phyloP scores from a whole-genome alignment of 2,797 vertebrate species.

The Austrolebias charrua region DNA sequence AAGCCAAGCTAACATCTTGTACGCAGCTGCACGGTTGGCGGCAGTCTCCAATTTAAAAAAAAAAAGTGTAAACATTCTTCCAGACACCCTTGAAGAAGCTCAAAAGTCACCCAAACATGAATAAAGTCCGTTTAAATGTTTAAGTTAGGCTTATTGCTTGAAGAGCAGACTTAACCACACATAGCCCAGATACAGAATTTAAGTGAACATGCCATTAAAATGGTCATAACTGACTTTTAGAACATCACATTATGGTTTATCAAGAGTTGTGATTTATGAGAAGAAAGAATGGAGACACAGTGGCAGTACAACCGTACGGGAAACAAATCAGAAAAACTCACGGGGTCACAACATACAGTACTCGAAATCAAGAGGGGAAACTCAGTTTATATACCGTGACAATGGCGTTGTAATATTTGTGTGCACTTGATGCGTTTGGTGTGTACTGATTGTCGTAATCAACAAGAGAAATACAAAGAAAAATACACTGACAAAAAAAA shows the following conservation, averaged over 20 bases:
- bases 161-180: slow-evolving; percentile 54
- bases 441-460: slow-evolving; percentile 75
- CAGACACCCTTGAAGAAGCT: slow-evolving; percentile 12
- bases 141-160: slow-evolving; percentile 79
- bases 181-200: slow-evolving; percentile 14
- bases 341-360: slow-evolving; percentile 26
- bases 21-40: background rate
- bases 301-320: slow-evolving; percentile 69
- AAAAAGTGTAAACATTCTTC: background rate
- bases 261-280: slow-evolving; percentile 53
- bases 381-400: slow-evolving; percentile 24
- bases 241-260: slow-evolving; percentile 3
- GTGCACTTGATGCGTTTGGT: slow-evolving; percentile 50
- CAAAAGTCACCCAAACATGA: slow-evolving; percentile 6
- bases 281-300: slow-evolving; percentile 75
- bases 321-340: slow-evolving; percentile 50
- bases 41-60: background rate
- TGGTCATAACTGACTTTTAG: slow-evolving; percentile 6
- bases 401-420: slow-evolving; percentile 27
- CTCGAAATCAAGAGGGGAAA: slow-evolving; percentile 19
- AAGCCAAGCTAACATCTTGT: background rate
- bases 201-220: slow-evolving; percentile 28
- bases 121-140: slow-evolving; percentile 33
- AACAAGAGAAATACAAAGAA: slow-evolving; percentile 30
- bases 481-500: slow-evolving; percentile 6